A percentile compares a stretch with the other conserved stretches of the same genome.
Evolutionary conservation across 2,113 vertebrate genomes (phyloP).

Genomic region (Sprattus sprattus): DNA sequence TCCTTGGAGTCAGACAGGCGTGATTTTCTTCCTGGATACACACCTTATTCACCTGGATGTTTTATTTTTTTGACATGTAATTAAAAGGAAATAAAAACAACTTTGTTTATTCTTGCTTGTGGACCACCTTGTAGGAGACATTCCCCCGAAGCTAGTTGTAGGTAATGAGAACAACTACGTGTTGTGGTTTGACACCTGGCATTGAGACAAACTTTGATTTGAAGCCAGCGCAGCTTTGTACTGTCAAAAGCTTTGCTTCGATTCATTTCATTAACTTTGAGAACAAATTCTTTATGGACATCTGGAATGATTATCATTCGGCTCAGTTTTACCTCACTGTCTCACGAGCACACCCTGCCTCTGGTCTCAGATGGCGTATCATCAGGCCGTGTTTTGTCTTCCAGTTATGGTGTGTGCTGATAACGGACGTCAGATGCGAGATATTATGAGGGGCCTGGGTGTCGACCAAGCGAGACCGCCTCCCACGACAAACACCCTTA

Average conservation of each 20-base stretch:
- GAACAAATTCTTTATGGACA: neutral
- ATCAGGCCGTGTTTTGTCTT: neutral
- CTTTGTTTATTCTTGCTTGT: neutral
- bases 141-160: neutral
- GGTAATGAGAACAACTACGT: neutral
- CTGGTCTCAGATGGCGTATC: neutral
- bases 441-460: neutral
- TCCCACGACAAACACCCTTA: neutral
- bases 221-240: neutral
- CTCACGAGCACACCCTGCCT: neutral
- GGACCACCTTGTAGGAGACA: neutral
- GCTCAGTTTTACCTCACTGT: neutral
- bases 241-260: neutral
- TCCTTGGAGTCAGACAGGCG: neutral
- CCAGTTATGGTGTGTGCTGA: neutral
- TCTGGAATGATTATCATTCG: neutral
- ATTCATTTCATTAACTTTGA: neutral
- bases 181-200: neutral
- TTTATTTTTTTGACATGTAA: neutral
- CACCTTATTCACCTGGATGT: slow-evolving; percentile 1
- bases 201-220: neutral
- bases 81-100: slow-evolving; percentile 1
- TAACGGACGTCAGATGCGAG: slow-evolving; percentile 11
- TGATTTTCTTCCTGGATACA: slow-evolving; percentile 4
- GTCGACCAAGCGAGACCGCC: neutral